Percentiles rank a stretch among this genome's conserved stretches.
Evolutionary conservation across 2,113 vertebrate species (phyloP).

Genomic region (Scartelaos histophorus): DNA sequence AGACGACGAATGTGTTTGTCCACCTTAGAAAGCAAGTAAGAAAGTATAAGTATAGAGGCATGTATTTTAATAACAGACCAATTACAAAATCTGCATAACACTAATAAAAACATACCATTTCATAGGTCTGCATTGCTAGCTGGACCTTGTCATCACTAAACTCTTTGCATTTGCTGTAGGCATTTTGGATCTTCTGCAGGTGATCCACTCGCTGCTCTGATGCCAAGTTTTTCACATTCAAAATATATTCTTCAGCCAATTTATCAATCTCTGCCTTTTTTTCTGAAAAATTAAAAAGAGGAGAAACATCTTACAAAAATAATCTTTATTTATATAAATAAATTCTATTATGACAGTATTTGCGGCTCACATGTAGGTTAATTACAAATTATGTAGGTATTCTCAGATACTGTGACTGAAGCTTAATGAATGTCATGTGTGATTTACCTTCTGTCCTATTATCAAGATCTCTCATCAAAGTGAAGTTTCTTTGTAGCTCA

Average conservation of each 20-base stretch:
- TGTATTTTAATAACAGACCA: neutral
- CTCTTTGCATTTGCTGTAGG: slow-evolving; percentile 94
- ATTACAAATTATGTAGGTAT: neutral
- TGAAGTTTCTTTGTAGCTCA: slow-evolving; percentile 95
- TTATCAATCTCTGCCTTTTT: slow-evolving; percentile 94
- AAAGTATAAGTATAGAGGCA: neutral
- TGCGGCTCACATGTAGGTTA: neutral
- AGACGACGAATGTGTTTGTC: slow-evolving; percentile 97
- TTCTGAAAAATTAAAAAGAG: slow-evolving; percentile 71
- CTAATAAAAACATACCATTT: slow-evolving; percentile 85
- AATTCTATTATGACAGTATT: neutral
- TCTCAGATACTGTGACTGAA: neutral
- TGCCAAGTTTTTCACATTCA: slow-evolving; percentile 83
- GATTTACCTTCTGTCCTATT: slow-evolving; percentile 91
- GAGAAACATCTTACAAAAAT: neutral
- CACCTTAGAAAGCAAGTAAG: slow-evolving; percentile 85
- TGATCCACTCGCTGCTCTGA: slow-evolving; percentile 88
- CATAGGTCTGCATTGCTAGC: slow-evolving; percentile 98
- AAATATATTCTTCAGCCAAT: slow-evolving; percentile 90
- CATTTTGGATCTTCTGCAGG: slow-evolving; percentile 91
- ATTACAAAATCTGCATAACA: neutral
- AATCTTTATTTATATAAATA: neutral
- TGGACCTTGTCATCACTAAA: slow-evolving; percentile 98
- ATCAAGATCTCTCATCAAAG: slow-evolving; percentile 94
- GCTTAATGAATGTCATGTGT: neutral